A percentile compares a stretch with the other conserved stretches of the same genome.
These are phyloP conservation scores for Ctenopoma kingsleyae DNA, from an alignment of 2,797 vertebrate species.

Conservation along the genomic window DNA sequence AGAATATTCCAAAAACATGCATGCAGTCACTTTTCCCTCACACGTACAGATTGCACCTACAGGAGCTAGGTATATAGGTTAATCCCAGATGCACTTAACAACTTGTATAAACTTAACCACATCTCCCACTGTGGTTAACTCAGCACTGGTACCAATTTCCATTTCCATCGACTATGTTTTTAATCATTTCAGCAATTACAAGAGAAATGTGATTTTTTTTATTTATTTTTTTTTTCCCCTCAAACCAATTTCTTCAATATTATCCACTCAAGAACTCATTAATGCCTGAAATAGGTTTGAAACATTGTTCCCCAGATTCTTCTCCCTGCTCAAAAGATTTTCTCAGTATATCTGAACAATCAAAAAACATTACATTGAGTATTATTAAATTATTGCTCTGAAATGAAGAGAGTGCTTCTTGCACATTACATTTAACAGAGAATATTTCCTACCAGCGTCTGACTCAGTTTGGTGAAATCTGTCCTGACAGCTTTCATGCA, in stretches of 20 bases:
- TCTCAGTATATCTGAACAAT: constrained; percentile 5
- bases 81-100: not conserved
- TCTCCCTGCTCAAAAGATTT: not conserved
- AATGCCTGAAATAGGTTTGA: constrained; percentile 8
- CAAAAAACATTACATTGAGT: not conserved
- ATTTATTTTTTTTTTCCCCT: not conserved
- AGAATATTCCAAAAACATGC: not conserved
- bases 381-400: constrained; percentile 9
- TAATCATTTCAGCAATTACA: constrained; percentile 21
- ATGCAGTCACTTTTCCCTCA: not conserved
- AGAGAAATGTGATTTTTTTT: constrained; percentile 5
- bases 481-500: not conserved
- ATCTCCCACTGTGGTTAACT: not conserved
- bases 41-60: not conserved
- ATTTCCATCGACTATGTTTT: not conserved
- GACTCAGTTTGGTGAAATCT: not conserved
- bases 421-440: not conserved
- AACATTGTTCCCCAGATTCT: not conserved
- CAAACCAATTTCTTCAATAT: constrained; percentile 2
- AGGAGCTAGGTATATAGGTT: not conserved
- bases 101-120: not conserved
- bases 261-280: constrained; percentile 12
- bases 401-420: not conserved
- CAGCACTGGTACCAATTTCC: not conserved
- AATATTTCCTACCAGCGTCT: constrained; percentile 3